Conservation (phyloP, 2,113 vertebrate species). For the Climacteris rufus region DNA sequence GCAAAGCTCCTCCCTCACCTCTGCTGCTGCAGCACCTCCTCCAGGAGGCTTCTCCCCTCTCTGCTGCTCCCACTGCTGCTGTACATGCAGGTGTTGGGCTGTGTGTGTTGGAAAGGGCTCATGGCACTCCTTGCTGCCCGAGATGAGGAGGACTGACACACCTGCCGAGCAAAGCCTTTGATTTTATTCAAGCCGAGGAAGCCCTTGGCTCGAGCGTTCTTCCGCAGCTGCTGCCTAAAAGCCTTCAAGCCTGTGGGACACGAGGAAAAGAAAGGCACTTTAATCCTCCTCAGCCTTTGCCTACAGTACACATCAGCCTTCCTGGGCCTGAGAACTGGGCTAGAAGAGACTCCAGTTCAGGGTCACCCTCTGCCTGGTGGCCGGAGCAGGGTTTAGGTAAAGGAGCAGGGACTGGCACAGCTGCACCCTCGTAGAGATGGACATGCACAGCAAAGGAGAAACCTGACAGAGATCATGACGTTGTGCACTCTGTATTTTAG, state of each 20-base stretch:
- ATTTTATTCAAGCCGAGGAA: slow-evolving; percentile 94
- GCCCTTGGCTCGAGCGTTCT: slow-evolving; percentile 88
- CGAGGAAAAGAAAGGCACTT: not conserved
- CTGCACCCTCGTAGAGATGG: not conserved
- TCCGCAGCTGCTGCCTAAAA: slow-evolving; percentile 93
- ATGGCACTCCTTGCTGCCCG: slow-evolving; percentile 77
- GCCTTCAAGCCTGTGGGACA: slow-evolving; percentile 86
- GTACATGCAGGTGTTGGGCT: slow-evolving; percentile 66
- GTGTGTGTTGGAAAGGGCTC: slow-evolving; percentile 65
- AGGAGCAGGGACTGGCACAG: not conserved
- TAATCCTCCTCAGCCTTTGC: not conserved
- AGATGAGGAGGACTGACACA: slow-evolving; percentile 77
- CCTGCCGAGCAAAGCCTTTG: slow-evolving; percentile 88
- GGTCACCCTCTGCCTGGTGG: not conserved
- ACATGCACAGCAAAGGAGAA: not conserved
- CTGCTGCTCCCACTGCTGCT: slow-evolving; percentile 41
- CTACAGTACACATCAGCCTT: not conserved
- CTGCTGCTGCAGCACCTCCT: slow-evolving; percentile 90
- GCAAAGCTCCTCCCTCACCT: slow-evolving; percentile 71
- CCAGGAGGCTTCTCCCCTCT: slow-evolving; percentile 77
- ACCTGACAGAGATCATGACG: not conserved
- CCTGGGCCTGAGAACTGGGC: not conserved
- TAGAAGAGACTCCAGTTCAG: not conserved
- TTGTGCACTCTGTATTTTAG: not conserved
- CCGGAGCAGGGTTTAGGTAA: not conserved